Evolutionary conservation across 2,888 invertebrate species (phyloP), one percentile per base, ranked within the genome.

Genomic region (Melanostoma scalare): DNA sequence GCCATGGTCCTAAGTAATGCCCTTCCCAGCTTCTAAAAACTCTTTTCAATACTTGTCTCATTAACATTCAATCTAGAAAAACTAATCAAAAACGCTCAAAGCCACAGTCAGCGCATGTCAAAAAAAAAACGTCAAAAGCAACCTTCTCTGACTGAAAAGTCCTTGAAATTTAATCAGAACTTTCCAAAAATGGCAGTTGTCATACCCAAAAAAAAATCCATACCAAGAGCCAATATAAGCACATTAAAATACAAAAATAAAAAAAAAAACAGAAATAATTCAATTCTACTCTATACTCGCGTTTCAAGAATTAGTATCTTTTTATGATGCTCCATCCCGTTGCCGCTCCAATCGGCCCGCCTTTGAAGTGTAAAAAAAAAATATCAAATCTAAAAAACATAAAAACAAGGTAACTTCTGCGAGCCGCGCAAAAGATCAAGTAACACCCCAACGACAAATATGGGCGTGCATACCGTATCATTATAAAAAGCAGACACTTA

Each of bases 381-480:
- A 69, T 78, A 65, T 74, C 69, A 78, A 78, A 78, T 82, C 72
- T 56, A 53, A 76, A 80, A 50, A 46, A 75, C 36, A 52, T 10
- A 44, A 8, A 48, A 67, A 52, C 46, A 56, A 69, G 69, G 69
- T 55, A 56, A 67, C 58, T 76, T 69, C 46, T 53, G 52, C 42
- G 8, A 46, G 42, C 35, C 40, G 44, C 65, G 53, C 65, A 42
- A 82, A 69, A 84, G 82, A 84, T 84, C 82, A 78, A 84, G 65
- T 84, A 73, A 78, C 82, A 84, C 82, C 78, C 82, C 55, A 65
- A 78, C 73, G 82, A 82, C 82, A 74, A 84, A 84, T 84, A 84
- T 84, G 82, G 82, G 65, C 82, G 74, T 67, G 74, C 65, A 84
- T 63, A 53, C 36, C 50, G 52, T 76, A 60, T 58, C 44, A 44